Conservation (phyloP, 2,113 vertebrate genomes). For the Cygnus atratus region DNA sequence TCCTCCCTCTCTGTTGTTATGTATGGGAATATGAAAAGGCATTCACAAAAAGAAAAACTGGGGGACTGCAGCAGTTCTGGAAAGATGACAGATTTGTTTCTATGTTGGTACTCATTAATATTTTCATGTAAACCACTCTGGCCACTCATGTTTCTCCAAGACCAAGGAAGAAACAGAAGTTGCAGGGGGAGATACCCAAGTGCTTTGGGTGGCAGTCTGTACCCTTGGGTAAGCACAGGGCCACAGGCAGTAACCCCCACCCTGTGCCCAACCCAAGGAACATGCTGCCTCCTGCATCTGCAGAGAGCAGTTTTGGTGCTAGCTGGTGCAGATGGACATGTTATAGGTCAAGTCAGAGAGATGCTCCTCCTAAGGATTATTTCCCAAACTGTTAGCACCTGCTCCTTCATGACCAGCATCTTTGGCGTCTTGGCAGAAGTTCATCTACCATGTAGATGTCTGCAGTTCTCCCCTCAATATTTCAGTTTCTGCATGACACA, state of each 20-base stretch:
- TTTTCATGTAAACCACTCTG: background rate
- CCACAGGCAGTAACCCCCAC: background rate
- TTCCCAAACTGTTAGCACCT: background rate
- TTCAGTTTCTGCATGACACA: background rate
- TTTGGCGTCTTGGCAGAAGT: background rate
- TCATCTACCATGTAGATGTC: background rate
- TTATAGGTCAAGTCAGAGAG: background rate
- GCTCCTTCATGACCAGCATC: background rate
- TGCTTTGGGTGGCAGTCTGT: background rate
- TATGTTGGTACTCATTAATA: background rate
- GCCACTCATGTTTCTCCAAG: background rate
- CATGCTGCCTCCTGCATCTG: background rate
- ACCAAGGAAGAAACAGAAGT: background rate
- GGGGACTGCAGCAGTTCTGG: background rate
- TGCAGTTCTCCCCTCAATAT: background rate
- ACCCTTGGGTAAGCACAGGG: rapidly evolving
- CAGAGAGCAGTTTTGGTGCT: background rate
- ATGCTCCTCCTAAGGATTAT: background rate
- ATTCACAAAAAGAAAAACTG: background rate
- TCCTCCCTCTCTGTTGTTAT: background rate
- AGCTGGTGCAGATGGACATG: background rate
- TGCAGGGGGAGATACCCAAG: background rate
- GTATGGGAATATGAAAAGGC: background rate
- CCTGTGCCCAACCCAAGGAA: background rate
- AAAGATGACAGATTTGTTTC: background rate